Base-by-base conservation (phyloP, 2,888 invertebrate genomes). In the Acleris literana region DNA sequence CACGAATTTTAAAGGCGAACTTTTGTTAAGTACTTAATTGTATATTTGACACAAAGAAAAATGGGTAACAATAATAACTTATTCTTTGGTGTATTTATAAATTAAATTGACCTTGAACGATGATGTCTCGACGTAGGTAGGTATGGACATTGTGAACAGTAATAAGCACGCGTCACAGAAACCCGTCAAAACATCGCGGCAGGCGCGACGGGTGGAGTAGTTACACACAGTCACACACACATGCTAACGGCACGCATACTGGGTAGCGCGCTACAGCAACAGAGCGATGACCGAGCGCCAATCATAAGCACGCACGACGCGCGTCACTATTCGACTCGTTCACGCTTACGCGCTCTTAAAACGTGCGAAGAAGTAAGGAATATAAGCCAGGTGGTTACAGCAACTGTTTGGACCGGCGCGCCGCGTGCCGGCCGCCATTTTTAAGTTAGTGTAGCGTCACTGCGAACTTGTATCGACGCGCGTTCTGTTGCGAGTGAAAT, bases 361-460 rank as follows among this genome's bases (percentile, higher is more conserved):
- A 18, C 39, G 66, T 16, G 60, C 22, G 57, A 62, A 18, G 9
- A 53, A 62, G 57, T 43, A 16, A 17, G 39, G 29, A 20, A 64
- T 43, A 66, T n/a, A 56, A 13, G 46, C 33, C 68, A 61, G 61
- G 56, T 56, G 52, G 64, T 64, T 64, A 61, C 64, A 64, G 68
- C 57, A 68, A 68, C 64, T 22, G 56, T 29, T 44, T 25, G 61
- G 57, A 46, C 20, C 33, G 17, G 56, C 66, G 66, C 25, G 51
- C 65, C 61, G 65, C 20, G 7, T 20, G 59, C 33, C 52, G 11
- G 18, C 5, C 58, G 83, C 79, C 82, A 83, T 82, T 76, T 80
- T 79, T 75, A 56, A 54, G 57, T 68, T 74, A 77, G 82, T 77
- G 77, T 77, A 77, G 74, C 80, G 77, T 80, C 78, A 75, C 72